Conservation (phyloP, 2,888 invertebrate genomes). For the Cataglyphis rosenhaueri region DNA sequence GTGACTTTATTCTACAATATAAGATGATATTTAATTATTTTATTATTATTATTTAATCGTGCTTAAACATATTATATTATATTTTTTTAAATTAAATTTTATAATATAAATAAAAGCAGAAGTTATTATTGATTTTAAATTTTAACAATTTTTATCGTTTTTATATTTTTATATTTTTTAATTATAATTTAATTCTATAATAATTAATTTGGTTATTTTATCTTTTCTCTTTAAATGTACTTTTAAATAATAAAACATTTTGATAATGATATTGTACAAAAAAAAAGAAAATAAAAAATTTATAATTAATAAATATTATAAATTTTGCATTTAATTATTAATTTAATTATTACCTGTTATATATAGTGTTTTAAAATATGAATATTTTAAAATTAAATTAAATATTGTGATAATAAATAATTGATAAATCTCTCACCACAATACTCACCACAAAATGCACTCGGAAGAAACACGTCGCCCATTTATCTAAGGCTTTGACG, state of each 20-base stretch:
- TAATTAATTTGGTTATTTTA: not conserved
- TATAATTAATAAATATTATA: not conserved
- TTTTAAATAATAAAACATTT: not conserved
- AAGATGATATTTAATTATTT: slow-evolving; percentile 13
- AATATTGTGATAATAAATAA: not conserved
- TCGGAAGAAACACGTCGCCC: not conserved
- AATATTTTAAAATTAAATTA: not conserved
- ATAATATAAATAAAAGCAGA: not conserved
- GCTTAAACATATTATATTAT: not conserved
- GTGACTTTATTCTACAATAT: not conserved
- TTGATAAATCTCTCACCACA: too few relatives aligned
- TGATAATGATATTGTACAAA: not conserved
- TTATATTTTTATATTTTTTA: slow-evolving; percentile 6
- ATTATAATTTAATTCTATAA: not conserved
- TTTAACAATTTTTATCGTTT: not conserved
- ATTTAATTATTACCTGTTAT: not conserved
- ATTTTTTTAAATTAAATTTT: not conserved
- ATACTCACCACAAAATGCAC: slow-evolving; percentile 38
- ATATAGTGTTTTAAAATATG: not conserved
- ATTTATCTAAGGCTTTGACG: not conserved
- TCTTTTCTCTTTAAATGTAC: not conserved
- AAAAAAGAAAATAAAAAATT: not conserved
- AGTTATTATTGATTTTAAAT: not conserved
- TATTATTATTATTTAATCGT: slow-evolving; percentile 1
- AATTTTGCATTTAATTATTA: not conserved